Base-by-base conservation (phyloP, 2,888 invertebrate species). In the Anodontia alba region DNA sequence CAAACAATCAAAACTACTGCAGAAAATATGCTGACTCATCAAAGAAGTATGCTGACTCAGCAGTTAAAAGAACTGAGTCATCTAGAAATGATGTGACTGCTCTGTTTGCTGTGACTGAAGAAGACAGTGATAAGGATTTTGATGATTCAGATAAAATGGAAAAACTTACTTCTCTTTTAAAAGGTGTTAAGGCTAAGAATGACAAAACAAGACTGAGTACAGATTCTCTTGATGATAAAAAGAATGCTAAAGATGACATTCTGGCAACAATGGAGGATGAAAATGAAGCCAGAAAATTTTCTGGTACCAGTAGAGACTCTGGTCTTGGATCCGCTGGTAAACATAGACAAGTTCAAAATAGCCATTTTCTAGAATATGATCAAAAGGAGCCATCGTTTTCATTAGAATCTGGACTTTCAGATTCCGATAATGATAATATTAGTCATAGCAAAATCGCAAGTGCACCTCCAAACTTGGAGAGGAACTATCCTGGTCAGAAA, bases 261-360 rank as follows among this genome's bases (percentile, higher is more conserved):
- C 51, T 38, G 70, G 51, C 23, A 20, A 71, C 57, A 7, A 54
- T 26, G 23, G 51, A 75, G 15, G 51, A 62, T 26, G 86, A 81
- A 26, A 81, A 77, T 20, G 49, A 72, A 20, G 72, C 83, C 54
- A 77, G 88, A 82, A 71, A 57, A 46, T 23, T 29, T 70, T 17
- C 87, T 33, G 84, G 86, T 71, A 87, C 83, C 66, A 89, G 90
- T 66, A 79, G 89, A 29, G 90, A 90, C 72, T 90, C 90, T n/a
- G 90, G 90, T n/a, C 46, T 90, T 15, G 88, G 89, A 42, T 89
- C 89, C 12, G 89, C 88, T 33, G 81, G 42, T 33, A 74, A 33
- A 42, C 23, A 31, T 57, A 33, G 10, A 73, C 66, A 46, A 76
- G 36, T n/a, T 23, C 54, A 42, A 23, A 72, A 66, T 31, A 26